phyloP scores from a whole-genome alignment of 2,113 vertebrate genomes.

The Cairina moschata region DNA sequence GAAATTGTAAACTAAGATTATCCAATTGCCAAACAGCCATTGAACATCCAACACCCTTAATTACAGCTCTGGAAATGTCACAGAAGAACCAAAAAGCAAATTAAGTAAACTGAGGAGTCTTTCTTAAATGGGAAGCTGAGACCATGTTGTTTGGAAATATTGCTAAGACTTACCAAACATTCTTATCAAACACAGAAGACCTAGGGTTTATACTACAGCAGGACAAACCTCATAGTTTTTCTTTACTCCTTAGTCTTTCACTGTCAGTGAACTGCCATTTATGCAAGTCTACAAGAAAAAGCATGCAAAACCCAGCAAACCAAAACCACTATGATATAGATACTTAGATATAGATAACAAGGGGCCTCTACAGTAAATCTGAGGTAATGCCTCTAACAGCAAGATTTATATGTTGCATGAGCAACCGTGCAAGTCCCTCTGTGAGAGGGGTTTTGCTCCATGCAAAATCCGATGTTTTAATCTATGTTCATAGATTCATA shows the following conservation, averaged over 20 bases:
- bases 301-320: not conserved
- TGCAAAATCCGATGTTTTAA: not conserved
- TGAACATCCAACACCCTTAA: not conserved
- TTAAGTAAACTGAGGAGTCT: not conserved
- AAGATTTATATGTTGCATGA: not conserved
- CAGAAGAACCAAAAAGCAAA: not conserved
- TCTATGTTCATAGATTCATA: not conserved
- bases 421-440: not conserved
- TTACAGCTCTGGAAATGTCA: not conserved
- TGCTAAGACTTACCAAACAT: not conserved
- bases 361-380: not conserved
- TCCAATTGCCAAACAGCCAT: not conserved
- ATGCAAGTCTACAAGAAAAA: not conserved
- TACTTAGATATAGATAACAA: not conserved
- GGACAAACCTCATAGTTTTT: not conserved
- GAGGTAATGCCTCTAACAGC: not conserved
- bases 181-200: not conserved
- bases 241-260: not conserved
- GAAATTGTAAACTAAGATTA: not conserved
- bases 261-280: not conserved
- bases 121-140: not conserved
- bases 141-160: not conserved
- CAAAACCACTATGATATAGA: not conserved
- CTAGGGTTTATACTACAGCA: not conserved
- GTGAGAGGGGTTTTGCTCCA: not conserved